These are phyloP conservation scores for Sesia bembeciformis DNA, from an alignment of 2,888 invertebrate species.

Conservation along the genomic window DNA sequence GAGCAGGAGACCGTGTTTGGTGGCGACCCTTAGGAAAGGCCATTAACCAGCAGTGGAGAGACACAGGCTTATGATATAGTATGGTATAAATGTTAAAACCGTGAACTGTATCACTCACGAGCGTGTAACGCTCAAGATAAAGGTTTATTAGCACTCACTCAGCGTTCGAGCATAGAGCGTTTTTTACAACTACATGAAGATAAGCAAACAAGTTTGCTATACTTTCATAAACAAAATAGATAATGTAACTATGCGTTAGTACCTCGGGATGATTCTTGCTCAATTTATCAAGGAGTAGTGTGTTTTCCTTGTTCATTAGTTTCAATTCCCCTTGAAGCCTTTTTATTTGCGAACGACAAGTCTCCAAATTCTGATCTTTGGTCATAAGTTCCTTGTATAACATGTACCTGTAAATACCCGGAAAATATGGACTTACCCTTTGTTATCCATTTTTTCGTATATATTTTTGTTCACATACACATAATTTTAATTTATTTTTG, in stretches of 20 bases:
- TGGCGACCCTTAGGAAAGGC: too few species aligned
- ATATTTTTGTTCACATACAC: not conserved
- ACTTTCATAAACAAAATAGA: conserved; percentile 14
- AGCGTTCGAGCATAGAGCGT: too few species aligned
- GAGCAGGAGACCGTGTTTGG: too few species aligned
- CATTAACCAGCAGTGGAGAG: too few species aligned
- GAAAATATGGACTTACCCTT: conserved; percentile 28
- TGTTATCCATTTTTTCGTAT: conserved; percentile 22
- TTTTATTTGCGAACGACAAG: conserved; percentile 75
- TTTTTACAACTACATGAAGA: conserved; percentile 9
- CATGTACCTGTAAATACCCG: conserved; percentile 64
- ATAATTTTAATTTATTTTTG: not conserved
- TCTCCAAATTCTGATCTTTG: conserved; percentile 77
- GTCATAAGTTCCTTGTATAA: conserved; percentile 77
- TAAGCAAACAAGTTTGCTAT: not conserved
- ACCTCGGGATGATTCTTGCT: conserved; percentile 48
- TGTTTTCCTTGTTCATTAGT: conserved; percentile 76
- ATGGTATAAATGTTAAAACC: too few species aligned
- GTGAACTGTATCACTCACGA: too few species aligned
- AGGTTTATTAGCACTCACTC: too few species aligned
- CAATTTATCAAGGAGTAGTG: conserved; percentile 70
- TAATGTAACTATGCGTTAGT: not conserved
- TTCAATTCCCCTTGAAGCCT: conserved; percentile 78
- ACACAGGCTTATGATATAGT: too few species aligned
- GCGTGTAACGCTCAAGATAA: too few species aligned